Conservation (phyloP, 2,797 vertebrate genomes). For the Pseudochromis fuscus region DNA sequence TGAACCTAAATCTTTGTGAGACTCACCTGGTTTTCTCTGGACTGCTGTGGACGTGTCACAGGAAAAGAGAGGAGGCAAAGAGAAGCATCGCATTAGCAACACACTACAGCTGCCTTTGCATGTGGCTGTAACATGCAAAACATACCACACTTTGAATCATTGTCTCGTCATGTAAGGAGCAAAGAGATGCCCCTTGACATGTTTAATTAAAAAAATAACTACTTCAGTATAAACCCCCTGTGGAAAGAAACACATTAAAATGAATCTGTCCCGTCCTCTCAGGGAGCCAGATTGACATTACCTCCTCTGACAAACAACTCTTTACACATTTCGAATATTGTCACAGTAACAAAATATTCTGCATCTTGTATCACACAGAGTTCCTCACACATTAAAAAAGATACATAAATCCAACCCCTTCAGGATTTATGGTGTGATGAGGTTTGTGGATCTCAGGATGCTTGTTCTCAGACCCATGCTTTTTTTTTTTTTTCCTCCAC, state of each 20-base stretch:
- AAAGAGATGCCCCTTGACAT: conserved; percentile 80
- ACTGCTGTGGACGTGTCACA: conserved; percentile 86
- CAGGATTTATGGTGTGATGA: conserved; percentile 84
- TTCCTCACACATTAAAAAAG: conserved; percentile 71
- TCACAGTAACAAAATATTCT: conserved; percentile 73
- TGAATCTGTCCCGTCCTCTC: conserved; percentile 89
- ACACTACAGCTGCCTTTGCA: conserved; percentile 88
- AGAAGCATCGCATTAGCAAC: conserved; percentile 87
- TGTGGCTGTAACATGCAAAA: conserved; percentile 94
- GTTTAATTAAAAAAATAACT: conserved; percentile 70
- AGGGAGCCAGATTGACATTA: conserved; percentile 86
- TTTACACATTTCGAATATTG: conserved; percentile 75
- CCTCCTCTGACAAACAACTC: conserved; percentile 63
- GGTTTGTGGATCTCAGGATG: conserved; percentile 80
- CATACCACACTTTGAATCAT: conserved; percentile 67
- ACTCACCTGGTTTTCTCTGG: conserved; percentile 96
- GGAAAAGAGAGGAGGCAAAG: conserved; percentile 72
- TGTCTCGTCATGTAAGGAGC: conserved; percentile 89
- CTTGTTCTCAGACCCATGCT: conserved; percentile 64
- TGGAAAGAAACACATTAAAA: conserved; percentile 71
- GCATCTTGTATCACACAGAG: conserved; percentile 77
- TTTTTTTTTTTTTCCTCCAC: conserved; percentile 52
- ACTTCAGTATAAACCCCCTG: conserved; percentile 59
- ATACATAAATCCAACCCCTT: conserved; percentile 83
- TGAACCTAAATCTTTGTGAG: conserved; percentile 19